Conservation (phyloP, 2,797 vertebrate genomes). For the Oreonectes daqikongensis region DNA sequence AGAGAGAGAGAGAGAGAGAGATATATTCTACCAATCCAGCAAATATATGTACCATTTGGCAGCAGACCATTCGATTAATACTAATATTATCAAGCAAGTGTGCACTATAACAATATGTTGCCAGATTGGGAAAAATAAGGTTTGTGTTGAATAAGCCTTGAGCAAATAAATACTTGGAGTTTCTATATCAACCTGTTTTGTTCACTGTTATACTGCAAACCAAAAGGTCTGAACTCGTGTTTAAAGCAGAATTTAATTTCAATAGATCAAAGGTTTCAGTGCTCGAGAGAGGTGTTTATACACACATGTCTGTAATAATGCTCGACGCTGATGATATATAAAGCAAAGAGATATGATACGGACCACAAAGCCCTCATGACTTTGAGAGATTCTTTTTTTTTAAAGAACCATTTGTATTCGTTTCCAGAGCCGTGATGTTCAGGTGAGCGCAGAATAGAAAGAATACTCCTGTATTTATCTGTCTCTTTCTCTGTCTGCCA, state of each 20-base stretch:
- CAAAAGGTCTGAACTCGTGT: too few relatives aligned
- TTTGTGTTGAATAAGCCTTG: background rate
- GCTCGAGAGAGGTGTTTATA: background rate
- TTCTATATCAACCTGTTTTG: too few relatives aligned
- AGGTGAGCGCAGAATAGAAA: background rate
- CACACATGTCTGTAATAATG: background rate
- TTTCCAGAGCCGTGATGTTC: slow-evolving; percentile 1
- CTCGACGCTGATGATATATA: background rate
- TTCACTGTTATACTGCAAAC: too few relatives aligned
- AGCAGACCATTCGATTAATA: background rate
- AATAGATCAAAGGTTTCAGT: slow-evolving; percentile 13
- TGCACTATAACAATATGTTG: background rate
- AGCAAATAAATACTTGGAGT: background rate
- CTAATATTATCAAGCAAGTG: background rate
- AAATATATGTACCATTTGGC: background rate
- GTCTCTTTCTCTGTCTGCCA: background rate
- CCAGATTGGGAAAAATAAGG: background rate
- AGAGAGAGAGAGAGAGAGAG: background rate
- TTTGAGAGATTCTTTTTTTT: background rate
- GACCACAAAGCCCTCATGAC: background rate
- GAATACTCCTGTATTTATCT: background rate
- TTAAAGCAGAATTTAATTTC: slow-evolving; percentile 29
- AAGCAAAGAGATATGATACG: background rate
- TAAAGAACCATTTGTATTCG: slow-evolving; percentile 1
- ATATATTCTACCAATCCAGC: too few relatives aligned